phyloP scores from a whole-genome alignment of 1,140 invertebrate species.

The Caerostris darwini region DNA sequence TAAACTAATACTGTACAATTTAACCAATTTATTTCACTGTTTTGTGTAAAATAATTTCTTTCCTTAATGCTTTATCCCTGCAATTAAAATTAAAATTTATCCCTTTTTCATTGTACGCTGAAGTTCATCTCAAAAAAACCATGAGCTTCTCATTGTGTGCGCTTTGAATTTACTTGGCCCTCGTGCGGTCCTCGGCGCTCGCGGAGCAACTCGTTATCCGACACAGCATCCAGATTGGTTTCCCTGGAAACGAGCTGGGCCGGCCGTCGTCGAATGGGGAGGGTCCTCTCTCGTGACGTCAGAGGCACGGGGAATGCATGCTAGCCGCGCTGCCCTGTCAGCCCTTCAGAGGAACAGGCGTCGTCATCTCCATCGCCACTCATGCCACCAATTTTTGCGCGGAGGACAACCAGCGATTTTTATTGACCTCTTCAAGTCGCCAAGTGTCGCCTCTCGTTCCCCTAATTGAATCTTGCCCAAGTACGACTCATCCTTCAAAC shows the following conservation, averaged over 20 bases:
- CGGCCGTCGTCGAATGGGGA: constrained; percentile 53
- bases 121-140: too few relatives aligned
- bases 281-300: constrained; percentile 54
- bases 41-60: too few relatives aligned
- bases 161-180: too few relatives aligned
- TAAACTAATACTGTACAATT: too few relatives aligned
- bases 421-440: constrained; percentile 60
- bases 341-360: constrained; percentile 36
- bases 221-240: constrained; percentile 65
- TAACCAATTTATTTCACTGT: too few relatives aligned
- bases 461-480: constrained; percentile 55
- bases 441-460: constrained; percentile 54
- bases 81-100: too few relatives aligned
- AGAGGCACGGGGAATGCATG: constrained; percentile 4
- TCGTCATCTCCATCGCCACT: not conserved
- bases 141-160: too few relatives aligned
- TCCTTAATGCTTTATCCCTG: too few relatives aligned
- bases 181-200: not conserved
- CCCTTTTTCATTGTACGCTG: too few relatives aligned
- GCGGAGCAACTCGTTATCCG: constrained; percentile 7
- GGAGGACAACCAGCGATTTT: not conserved
- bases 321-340: not conserved
- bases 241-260: constrained; percentile 50
- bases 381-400: not conserved
- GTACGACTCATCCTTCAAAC: constrained; percentile 32